These are phyloP conservation scores for Petroica traversi DNA, from an alignment of 2,113 vertebrate species.

Conservation along the genomic window DNA sequence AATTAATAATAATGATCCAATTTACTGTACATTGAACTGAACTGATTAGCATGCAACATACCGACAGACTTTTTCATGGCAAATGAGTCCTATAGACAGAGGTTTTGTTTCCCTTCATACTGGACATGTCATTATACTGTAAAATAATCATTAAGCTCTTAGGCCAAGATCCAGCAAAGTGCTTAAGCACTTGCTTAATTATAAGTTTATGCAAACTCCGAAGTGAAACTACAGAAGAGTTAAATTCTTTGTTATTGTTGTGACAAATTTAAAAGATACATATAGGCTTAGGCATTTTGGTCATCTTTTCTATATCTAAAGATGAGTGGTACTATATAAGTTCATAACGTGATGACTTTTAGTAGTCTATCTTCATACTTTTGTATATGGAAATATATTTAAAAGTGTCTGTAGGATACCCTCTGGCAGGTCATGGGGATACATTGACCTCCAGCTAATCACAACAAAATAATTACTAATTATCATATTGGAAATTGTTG, in stretches of 20 bases:
- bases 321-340: neutral
- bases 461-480: neutral
- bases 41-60: constrained; percentile 80
- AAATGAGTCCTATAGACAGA: constrained; percentile 69
- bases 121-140: constrained; percentile 69
- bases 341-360: neutral
- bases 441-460: neutral
- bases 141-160: constrained; percentile 71
- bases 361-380: neutral
- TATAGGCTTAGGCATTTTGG: neutral
- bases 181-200: constrained; percentile 44
- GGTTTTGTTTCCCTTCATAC: constrained; percentile 68
- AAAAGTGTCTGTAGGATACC: neutral
- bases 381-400: neutral
- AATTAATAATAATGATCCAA: constrained; percentile 83
- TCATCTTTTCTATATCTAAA: neutral
- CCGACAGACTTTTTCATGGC: constrained; percentile 69
- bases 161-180: constrained; percentile 54
- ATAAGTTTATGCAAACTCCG: constrained; percentile 22
- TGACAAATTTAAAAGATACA: neutral
- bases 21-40: constrained; percentile 79
- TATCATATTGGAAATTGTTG: neutral
- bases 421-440: neutral
- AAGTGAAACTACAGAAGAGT: constrained; percentile 13
- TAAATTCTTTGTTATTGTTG: neutral